Conservation (phyloP, 2,888 invertebrate genomes). For the Tachina grossa region DNA sequence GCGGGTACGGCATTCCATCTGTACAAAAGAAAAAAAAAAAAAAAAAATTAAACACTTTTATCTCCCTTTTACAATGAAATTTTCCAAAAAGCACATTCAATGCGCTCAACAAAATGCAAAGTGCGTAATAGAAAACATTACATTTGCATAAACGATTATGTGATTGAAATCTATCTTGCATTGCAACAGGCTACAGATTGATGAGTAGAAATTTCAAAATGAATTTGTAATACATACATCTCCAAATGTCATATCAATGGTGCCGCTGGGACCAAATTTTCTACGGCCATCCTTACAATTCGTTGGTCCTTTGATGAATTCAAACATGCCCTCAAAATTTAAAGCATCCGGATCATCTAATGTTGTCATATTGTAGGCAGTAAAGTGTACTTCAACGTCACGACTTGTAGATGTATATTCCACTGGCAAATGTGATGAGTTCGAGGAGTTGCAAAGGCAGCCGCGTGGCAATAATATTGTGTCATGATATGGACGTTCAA, state of each 20-base stretch:
- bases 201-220: background rate
- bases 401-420: slow-evolving; percentile 90
- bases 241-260: slow-evolving; percentile 86
- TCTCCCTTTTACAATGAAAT: slow-evolving; percentile 8
- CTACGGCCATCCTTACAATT: slow-evolving; percentile 88
- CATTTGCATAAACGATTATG: slow-evolving; percentile 34
- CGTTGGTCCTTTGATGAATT: slow-evolving; percentile 89
- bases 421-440: slow-evolving; percentile 85
- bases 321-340: slow-evolving; percentile 92
- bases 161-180: slow-evolving; percentile 4
- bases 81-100: background rate
- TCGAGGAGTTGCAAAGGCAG: slow-evolving; percentile 89
- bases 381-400: slow-evolving; percentile 91
- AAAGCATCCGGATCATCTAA: slow-evolving; percentile 93
- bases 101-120: background rate
- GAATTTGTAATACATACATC: slow-evolving; percentile 78
- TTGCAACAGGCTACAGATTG: background rate
- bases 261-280: slow-evolving; percentile 90
- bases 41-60: slow-evolving; percentile 11
- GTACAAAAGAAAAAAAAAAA: slow-evolving; percentile 65
- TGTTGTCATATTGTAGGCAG: slow-evolving; percentile 92
- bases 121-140: background rate
- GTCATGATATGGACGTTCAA: slow-evolving; percentile 89
- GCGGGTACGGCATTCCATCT: slow-evolving; percentile 91
- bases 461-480: slow-evolving; percentile 89